Base-by-base conservation (phyloP, 2,113 vertebrate species). In the Opisthocomus hoazin region DNA sequence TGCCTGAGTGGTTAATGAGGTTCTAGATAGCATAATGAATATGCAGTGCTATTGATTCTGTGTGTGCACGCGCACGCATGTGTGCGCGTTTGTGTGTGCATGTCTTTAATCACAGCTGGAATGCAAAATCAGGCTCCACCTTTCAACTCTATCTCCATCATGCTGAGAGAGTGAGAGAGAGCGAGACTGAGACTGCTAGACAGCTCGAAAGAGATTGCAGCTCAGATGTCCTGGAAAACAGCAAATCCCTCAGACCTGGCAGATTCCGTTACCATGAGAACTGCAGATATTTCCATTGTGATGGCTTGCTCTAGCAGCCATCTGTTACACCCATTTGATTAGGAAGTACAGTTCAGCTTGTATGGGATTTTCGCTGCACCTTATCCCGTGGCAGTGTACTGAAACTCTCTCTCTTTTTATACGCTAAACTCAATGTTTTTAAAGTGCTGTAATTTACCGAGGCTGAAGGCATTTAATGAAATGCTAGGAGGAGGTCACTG, bases 281-380 rank as follows among this genome's bases (percentile, higher is more conserved):
- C 98, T 98, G 98, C 98, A 98, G 98, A 98, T 98, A 98, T 98
- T 98, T 98, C 98, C 98, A 99, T 99, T 98, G 98, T 99, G 98
- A 98, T 98, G 98, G 97, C 98, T 98, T 98, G 98, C 98, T 99
- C 98, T 98, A 99, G 98, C 98, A 99, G 98, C 98, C 99, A 99
- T 99, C 99, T 99, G 99, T 99, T 99, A 99, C 99, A 99, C 98
- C 98, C 98, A 99, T 99, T 99, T 98, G 98, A 98, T 98, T 98
- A 98, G 98, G 98, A 98, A 98, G 98, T 98, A 98, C 97, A 98
- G 97, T 98, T 98, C 97, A 97, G 98, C 97, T 98, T 98, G 97
- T 97, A 98, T 96, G 96, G 97, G 97, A 98, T 98, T 98, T 98
- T 98, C 95, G 56, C 97, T 97, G 98, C 98, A 98, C 98, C 98